A percentile compares a stretch with the other conserved stretches of the same genome.
These are phyloP conservation scores for Lasius fuliginosus DNA, from an alignment of 2,888 invertebrate species.

Conservation along the genomic window DNA sequence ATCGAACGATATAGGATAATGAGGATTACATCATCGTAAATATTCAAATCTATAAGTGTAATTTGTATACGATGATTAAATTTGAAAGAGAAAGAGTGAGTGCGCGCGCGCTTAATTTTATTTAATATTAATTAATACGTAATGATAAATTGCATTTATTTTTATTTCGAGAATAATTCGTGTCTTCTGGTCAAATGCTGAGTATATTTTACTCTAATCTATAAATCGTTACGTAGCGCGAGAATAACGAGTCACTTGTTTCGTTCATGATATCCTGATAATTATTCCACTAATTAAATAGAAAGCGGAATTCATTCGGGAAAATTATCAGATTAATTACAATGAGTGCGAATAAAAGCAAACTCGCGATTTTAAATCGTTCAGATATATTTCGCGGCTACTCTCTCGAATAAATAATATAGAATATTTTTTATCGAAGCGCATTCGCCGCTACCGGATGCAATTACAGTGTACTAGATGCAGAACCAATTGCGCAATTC, in stretches of 20 bases:
- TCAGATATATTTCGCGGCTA: not conserved
- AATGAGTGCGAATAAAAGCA: constrained; percentile 10
- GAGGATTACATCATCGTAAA: not conserved
- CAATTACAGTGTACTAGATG: constrained; percentile 61
- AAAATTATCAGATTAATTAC: constrained; percentile 43
- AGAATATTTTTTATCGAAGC: constrained; percentile 2
- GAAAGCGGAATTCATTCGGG: constrained; percentile 16
- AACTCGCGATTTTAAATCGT: constrained; percentile 9
- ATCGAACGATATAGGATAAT: not conserved
- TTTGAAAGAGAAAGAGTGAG: not conserved
- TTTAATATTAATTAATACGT: not conserved
- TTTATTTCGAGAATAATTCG: not conserved
- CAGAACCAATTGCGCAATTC: constrained; percentile 69
- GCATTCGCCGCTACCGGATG: not conserved
- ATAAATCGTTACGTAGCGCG: constrained; percentile 16
- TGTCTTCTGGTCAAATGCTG: not conserved
- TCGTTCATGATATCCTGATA: constrained; percentile 2
- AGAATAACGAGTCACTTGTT: not conserved
- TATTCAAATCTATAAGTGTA: not conserved
- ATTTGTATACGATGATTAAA: not conserved
- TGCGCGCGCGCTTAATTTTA: not conserved
- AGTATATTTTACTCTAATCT: not conserved
- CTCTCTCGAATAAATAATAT: constrained; percentile 18
- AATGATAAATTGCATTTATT: not conserved
- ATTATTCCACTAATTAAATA: constrained; percentile 26